These are phyloP conservation scores for Bombycilla garrulus DNA, from an alignment of 2,113 vertebrate genomes.

Conservation along the genomic window DNA sequence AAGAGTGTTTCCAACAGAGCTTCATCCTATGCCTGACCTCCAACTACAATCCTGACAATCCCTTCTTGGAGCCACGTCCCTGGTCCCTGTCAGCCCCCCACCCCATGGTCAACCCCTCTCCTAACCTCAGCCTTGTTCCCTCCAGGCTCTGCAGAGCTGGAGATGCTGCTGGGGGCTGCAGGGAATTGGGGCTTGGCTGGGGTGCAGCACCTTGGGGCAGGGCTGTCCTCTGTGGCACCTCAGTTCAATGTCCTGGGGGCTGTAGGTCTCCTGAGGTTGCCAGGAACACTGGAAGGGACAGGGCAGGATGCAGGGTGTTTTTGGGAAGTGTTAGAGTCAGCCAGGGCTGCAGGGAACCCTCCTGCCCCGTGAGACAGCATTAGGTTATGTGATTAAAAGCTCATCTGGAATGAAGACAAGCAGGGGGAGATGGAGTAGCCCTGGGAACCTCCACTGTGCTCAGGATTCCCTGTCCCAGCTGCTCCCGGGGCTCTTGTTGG, in stretches of 20 bases:
- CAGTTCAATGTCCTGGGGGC: neutral
- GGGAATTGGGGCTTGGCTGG: neutral
- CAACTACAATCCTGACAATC: neutral
- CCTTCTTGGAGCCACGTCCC: neutral
- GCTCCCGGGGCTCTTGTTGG: neutral
- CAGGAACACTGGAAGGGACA: neutral
- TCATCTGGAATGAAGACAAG: neutral
- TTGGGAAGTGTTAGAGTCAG: neutral
- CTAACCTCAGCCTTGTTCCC: neutral
- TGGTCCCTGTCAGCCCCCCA: neutral
- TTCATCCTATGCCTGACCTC: neutral
- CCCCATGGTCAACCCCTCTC: neutral
- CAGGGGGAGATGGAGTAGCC: neutral
- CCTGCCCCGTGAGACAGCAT: neutral
- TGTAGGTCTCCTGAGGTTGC: neutral
- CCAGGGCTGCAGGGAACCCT: neutral
- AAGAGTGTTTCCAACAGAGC: neutral
- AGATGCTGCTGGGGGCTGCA: neutral
- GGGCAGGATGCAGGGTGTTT: neutral
- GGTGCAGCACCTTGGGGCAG: neutral
- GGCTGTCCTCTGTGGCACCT: neutral
- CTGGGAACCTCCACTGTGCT: neutral
- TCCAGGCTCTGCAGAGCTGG: neutral
- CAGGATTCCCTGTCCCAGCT: rapidly evolving
- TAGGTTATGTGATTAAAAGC: neutral